phyloP scores from a whole-genome alignment of 2,797 vertebrate genomes.

The Dipus sagitta region DNA sequence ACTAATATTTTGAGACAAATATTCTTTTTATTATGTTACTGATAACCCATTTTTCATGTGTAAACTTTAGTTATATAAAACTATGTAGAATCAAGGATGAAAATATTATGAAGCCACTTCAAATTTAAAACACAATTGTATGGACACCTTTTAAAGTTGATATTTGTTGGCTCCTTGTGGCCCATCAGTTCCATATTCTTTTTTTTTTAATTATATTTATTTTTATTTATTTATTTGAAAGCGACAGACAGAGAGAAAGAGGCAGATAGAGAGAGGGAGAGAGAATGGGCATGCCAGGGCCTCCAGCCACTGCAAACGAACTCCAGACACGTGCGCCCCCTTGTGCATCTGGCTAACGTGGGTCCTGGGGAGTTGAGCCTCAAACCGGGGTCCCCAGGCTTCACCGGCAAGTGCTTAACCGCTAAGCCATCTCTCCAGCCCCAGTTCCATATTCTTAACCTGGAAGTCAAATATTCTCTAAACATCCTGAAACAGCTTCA shows the following conservation, averaged over 20 bases:
- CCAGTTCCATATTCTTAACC: not conserved
- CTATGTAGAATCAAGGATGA: slow-evolving; percentile 6
- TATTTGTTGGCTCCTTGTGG: not conserved
- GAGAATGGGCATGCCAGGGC: too few relatives aligned
- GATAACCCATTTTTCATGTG: slow-evolving; percentile 12
- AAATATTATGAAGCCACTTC: slow-evolving; percentile 7
- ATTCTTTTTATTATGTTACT: not conserved
- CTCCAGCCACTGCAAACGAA: too few relatives aligned
- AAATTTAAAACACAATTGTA: slow-evolving; percentile 39
- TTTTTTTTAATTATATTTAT: too few relatives aligned
- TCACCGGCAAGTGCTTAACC: too few relatives aligned
- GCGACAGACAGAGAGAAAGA: too few relatives aligned
- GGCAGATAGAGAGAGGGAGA: too few relatives aligned
- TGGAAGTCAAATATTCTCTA: not conserved
- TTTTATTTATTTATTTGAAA: too few relatives aligned
- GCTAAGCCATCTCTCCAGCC: too few relatives aligned
- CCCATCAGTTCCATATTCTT: not conserved
- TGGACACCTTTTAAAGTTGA: not conserved
- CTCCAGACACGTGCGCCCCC: too few relatives aligned
- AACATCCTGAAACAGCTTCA: not conserved
- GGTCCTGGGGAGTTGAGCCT: too few relatives aligned
- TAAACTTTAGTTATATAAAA: slow-evolving; percentile 2
- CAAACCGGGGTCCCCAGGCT: too few relatives aligned
- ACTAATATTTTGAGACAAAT: slow-evolving; percentile 33
- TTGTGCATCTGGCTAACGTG: too few relatives aligned